Percentiles rank a stretch among this genome's conserved stretches.
These are phyloP conservation scores for Pachyuromys duprasi DNA, from an alignment of 2,797 vertebrate genomes.

Conservation along the genomic window DNA sequence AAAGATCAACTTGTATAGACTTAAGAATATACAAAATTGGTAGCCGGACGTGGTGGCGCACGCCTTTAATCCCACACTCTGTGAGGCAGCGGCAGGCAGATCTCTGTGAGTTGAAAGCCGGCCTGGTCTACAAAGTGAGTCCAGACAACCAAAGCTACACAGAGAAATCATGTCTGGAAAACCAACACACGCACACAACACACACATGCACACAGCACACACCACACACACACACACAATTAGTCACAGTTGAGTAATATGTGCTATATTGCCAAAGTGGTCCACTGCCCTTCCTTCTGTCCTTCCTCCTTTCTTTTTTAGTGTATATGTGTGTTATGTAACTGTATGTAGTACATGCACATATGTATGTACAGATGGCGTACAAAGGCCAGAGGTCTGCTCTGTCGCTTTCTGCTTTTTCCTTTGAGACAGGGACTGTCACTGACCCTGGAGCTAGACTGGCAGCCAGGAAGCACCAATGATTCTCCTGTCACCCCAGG, in stretches of 20 bases:
- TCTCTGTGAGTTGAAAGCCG: too few relatives aligned
- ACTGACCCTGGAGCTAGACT: not conserved
- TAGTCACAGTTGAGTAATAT: not conserved
- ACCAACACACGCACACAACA: too few relatives aligned
- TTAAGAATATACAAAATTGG: slow-evolving; percentile 29
- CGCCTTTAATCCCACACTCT: too few relatives aligned
- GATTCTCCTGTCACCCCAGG: not conserved
- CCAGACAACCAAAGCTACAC: too few relatives aligned
- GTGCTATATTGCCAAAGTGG: not conserved
- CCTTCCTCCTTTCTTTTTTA: rapidly evolving
- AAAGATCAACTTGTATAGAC: not conserved
- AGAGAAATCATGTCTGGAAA: too few relatives aligned
- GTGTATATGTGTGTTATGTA: not conserved
- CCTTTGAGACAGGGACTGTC: not conserved
- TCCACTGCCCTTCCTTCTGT: not conserved
- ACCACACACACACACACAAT: not conserved
- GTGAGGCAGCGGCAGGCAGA: too few relatives aligned
- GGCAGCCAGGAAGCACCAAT: not conserved
- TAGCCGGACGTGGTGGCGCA: not conserved
- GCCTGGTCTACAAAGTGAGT: too few relatives aligned
- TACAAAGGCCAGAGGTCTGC: not conserved
- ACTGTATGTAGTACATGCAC: not conserved
- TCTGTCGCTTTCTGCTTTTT: not conserved
- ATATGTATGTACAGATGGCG: not conserved
- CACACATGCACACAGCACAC: too few relatives aligned